Conservation (phyloP, 2,797 vertebrate genomes). For the Acestrorhynchus altus region DNA sequence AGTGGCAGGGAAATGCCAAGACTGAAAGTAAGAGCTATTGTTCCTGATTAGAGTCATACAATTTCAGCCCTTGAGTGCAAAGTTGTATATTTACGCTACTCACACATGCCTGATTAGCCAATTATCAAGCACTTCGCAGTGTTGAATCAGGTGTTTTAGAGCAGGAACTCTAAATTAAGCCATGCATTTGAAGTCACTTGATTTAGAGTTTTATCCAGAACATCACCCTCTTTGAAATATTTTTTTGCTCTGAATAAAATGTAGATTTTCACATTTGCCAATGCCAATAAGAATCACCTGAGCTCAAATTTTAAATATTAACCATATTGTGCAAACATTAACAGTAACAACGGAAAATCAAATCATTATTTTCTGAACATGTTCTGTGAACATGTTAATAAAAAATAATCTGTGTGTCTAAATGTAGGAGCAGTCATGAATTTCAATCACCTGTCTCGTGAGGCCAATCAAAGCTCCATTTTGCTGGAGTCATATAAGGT, state of each 20-base stretch:
- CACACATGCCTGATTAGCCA: conserved; percentile 2
- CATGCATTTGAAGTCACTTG: not conserved
- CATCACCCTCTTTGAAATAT: not conserved
- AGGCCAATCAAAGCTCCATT: conserved; percentile 20
- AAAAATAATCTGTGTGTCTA: not conserved
- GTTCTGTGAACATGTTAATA: not conserved
- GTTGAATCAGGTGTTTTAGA: not conserved
- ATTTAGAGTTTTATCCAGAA: not conserved
- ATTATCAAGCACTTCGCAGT: not conserved
- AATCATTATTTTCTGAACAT: not conserved
- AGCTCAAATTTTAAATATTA: not conserved
- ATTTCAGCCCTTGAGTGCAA: not conserved
- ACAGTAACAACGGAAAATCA: not conserved
- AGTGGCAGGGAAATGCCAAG: not conserved
- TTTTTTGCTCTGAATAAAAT: not conserved
- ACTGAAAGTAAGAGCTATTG: not conserved
- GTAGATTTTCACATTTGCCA: not conserved
- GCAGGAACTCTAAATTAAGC: not conserved
- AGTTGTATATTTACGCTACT: not conserved
- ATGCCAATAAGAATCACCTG: not conserved
- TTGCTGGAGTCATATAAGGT: not conserved
- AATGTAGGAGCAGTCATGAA: not conserved
- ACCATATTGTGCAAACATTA: not conserved
- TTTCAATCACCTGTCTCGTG: not conserved
- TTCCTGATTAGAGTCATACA: not conserved